These are phyloP conservation scores for Metalampra italica DNA, from an alignment of 2,888 invertebrate genomes.

Conservation along the genomic window DNA sequence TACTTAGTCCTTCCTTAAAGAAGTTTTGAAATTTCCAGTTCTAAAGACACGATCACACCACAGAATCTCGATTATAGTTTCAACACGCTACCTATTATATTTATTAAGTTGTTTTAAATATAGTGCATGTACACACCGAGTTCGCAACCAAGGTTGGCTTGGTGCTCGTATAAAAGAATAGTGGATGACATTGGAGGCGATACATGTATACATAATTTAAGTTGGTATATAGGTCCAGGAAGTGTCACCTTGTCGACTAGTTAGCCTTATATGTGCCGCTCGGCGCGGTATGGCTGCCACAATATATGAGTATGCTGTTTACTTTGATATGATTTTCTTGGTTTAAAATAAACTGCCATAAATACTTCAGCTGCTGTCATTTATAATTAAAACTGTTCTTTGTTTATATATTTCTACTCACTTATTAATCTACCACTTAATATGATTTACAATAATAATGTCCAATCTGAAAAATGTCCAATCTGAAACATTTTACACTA, in stretches of 20 bases:
- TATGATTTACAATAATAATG: too few species aligned
- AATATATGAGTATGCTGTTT: neutral
- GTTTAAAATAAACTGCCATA: neutral
- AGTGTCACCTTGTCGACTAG: constrained; percentile 13
- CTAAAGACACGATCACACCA: too few species aligned
- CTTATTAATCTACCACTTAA: too few species aligned
- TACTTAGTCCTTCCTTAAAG: too few species aligned
- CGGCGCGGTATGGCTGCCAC: neutral
- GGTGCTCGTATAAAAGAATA: constrained; percentile 7
- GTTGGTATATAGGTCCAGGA: constrained; percentile 11
- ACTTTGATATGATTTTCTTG: neutral
- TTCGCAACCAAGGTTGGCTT: constrained; percentile 10
- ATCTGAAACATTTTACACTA: too few species aligned
- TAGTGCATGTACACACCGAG: constrained; percentile 1
- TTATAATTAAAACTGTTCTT: too few species aligned
- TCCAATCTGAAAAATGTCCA: too few species aligned
- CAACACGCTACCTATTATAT: too few species aligned
- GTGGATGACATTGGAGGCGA: constrained; percentile 18
- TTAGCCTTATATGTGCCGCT: constrained; percentile 14
- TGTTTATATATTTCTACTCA: too few species aligned
- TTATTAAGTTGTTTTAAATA: neutral
- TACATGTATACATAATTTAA: constrained; percentile 14
- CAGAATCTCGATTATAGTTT: too few species aligned
- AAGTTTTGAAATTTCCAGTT: too few species aligned
- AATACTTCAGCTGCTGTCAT: too few species aligned